Percentiles rank a stretch among this genome's conserved stretches.
Conservation (phyloP, 2,113 vertebrate genomes). For the Regulus satrapa region DNA sequence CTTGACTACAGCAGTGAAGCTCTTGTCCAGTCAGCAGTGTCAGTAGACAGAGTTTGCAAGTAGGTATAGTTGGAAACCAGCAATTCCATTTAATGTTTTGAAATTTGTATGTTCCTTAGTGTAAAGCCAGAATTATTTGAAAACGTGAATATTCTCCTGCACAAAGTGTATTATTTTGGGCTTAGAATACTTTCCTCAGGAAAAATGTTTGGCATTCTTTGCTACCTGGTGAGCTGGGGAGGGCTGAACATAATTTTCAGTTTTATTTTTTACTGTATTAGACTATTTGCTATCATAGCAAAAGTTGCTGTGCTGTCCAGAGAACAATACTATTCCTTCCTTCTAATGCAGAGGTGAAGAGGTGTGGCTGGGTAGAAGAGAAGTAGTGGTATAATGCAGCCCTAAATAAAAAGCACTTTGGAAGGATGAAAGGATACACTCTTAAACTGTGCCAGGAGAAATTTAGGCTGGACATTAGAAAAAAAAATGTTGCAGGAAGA, state of each 20-base stretch:
- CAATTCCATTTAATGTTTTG: neutral
- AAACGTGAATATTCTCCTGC: neutral
- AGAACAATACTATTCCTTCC: neutral
- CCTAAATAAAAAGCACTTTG: neutral
- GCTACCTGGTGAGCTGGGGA: neutral
- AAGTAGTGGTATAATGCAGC: neutral
- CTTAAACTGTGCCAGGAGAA: neutral
- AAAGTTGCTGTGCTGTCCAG: neutral
- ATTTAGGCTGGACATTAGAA: neutral
- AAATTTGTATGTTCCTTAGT: neutral
- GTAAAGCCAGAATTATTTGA: neutral
- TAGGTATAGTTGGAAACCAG: neutral
- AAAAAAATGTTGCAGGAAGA: neutral
- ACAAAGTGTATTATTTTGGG: neutral
- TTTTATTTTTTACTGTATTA: neutral
- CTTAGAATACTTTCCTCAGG: neutral
- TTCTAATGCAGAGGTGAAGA: neutral
- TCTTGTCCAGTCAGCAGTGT: neutral
- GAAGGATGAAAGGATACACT: neutral
- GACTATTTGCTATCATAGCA: neutral
- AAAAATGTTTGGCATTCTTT: neutral
- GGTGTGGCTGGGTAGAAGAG: neutral
- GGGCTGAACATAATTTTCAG: neutral
- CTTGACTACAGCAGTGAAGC: neutral
- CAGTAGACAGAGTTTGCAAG: neutral